Evolutionary conservation across 2,113 vertebrate species (phyloP), one percentile per base, ranked within the genome.

Genomic region (Tupaia chinensis): DNA sequence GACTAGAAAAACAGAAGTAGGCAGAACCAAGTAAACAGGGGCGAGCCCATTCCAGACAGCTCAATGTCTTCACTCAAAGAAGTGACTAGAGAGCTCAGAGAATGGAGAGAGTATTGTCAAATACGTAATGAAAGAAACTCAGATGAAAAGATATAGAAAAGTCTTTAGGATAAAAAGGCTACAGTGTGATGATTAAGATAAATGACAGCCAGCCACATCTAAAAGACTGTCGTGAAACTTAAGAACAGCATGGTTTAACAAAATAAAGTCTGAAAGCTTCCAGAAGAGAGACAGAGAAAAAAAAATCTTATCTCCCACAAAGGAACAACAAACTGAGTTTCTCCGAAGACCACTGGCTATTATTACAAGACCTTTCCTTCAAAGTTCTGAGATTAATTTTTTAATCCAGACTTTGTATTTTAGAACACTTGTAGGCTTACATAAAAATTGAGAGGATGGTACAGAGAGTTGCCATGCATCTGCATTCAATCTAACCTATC

Each of bases 231-330:
- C 23, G 6, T 20, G 74, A 80, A 91, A 95, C 20, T 12, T 60
- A 83, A 93, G 84, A 95, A 87, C 76, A 92, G 90, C 77, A 66
- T 56, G 80, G 63, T 84, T 90, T 87, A 95, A 87, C 23, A 93
- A 97, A 97, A 93, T 89, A 73, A 77, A 79, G 44, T 74, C 84
- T 95, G 80, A 93, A 95, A 80, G 81, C n/a, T 93, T 96, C 76
- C 77, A 82, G 85, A 84, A n/a, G 25, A 96, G 69, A 65, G 9
- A n/a, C 20, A 22, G n/a, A 14, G 7, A 3, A 9, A 69, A 60
- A 60, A 74, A 72, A 60, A 69, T 76, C 34, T 1, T 23, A 32
- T 88, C 34, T 63, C 34, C 73, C 27, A 83, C 3, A 20, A 85
- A 94, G 54, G n/a, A 94, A 63, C 15, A 86, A 19, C 29, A 72